Base-by-base conservation (phyloP, 2,888 invertebrate genomes). In the Drosophila cognata region DNA sequence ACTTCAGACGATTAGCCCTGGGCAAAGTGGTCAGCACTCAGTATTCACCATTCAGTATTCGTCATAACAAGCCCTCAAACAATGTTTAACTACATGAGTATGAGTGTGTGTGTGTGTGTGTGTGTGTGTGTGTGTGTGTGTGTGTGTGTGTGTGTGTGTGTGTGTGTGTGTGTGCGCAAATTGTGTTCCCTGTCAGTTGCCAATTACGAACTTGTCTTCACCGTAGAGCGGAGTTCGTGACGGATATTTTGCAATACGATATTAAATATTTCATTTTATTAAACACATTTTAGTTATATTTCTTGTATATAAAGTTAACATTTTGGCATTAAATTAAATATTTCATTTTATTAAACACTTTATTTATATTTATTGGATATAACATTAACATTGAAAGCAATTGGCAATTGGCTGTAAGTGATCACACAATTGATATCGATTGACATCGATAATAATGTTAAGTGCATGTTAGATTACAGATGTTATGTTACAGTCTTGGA, bases 1-100 rank as follows among this genome's bases (percentile, higher is more conserved):
- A 89, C 84, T 79, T 68, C 75, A 82, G 82, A 82, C 84, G 88
- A 84, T 84, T 84, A 89, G 86, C 83, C 83, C 66, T 64, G 72
- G 83, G 74, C 69, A 71, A 71, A 71, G 73, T 74, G 88, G 68
- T 71, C 88, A 74, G 64, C 66, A 77, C 66, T 77, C 81, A 18
- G 38, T 53, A 50, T 43, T 56, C 50, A 16, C 31, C 21, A 71
- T 29, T 38, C 71, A 50, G 35, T 48, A 56, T 41, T 52, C 64
- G 7, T 51, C 56, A 64, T 41, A 59, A 21, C 65, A 52, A 46
- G 31, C 46, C 66, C 70, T 55, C n/a, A 25, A 18, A 36, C 31
- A 25, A 35, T 21, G 25, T 29, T 52, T 41, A 29, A 18, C 18
- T 21, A 41, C 21, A 29, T n/a, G 1, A 10, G 21, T 25, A 16